phyloP scores from a whole-genome alignment of 2,113 vertebrate genomes.

The Lanius collurio region DNA sequence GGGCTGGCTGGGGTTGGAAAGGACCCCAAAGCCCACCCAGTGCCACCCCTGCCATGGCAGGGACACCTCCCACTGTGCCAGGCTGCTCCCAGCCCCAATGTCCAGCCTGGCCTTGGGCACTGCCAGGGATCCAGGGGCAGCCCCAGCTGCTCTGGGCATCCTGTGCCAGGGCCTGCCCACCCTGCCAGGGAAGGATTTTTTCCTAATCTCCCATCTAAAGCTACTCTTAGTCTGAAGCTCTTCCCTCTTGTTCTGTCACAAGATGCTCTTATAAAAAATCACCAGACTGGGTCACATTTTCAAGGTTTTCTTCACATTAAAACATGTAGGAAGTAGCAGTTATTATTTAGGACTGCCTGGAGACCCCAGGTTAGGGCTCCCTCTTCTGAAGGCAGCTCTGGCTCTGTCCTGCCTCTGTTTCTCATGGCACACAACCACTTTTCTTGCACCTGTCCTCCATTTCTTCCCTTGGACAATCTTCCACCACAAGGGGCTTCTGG shows the following conservation, averaged over 20 bases:
- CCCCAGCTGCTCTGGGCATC: neutral
- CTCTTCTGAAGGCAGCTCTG: accelerated
- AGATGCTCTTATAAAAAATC: neutral
- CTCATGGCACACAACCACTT: accelerated
- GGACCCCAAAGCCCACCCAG: accelerated
- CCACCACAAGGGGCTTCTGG: neutral
- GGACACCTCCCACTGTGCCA: neutral
- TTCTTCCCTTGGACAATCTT: neutral
- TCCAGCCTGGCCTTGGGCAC: neutral
- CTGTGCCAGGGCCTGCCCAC: neutral
- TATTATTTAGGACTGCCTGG: neutral
- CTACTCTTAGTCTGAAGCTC: neutral
- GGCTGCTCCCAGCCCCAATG: neutral
- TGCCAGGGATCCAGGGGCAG: neutral
- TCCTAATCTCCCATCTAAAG: too few species aligned
- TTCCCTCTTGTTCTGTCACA: neutral
- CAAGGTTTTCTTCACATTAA: neutral
- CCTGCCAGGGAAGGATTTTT: accelerated
- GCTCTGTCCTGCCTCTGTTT: neutral
- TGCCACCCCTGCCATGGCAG: neutral
- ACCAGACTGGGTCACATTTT: accelerated
- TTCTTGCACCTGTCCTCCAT: accelerated
- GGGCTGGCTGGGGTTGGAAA: neutral
- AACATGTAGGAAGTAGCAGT: neutral
- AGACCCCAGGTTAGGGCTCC: too few species aligned